These are phyloP conservation scores for Argyresthia albistria DNA, from an alignment of 2,888 invertebrate genomes.

Conservation along the genomic window DNA sequence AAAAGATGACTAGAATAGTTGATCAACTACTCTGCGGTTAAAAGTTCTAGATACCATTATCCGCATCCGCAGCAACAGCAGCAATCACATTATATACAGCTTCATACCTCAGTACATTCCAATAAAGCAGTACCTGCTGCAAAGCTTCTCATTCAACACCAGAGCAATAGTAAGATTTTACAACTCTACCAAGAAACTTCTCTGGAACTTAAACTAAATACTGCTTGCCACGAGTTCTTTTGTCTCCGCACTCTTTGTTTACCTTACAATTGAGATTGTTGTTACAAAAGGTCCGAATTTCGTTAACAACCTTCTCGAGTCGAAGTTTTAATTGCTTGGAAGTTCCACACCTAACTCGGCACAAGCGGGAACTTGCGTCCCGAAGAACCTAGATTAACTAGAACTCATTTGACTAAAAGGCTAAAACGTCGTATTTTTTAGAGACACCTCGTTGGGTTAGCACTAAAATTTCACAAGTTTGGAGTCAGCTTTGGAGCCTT, in stretches of 20 bases:
- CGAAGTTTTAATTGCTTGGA: constrained; percentile 61
- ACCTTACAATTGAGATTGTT: constrained; percentile 42
- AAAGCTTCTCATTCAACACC: constrained; percentile 37
- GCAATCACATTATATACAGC: no score
- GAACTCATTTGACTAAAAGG: constrained; percentile 33
- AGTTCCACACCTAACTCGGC: constrained; percentile 30
- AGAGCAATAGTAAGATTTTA: constrained; percentile 29
- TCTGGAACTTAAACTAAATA: constrained; percentile 50
- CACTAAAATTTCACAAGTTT: constrained; percentile 1
- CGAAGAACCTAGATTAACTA: constrained; percentile 21
- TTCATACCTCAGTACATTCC: constrained; percentile 9
- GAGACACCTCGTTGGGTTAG: constrained; percentile 5
- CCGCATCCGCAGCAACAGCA: no score
- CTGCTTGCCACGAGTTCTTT: constrained; percentile 48
- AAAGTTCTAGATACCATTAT: no score
- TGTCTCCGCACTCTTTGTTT: constrained; percentile 56
- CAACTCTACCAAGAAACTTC: constrained; percentile 26
- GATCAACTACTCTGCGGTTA: no score
- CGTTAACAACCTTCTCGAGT: constrained; percentile 42
- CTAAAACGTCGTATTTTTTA: constrained; percentile 14
- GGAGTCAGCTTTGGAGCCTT: background rate
- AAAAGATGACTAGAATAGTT: no score
- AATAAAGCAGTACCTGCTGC: constrained; percentile 24
- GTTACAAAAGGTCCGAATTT: constrained; percentile 56
- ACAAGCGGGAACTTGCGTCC: constrained; percentile 16